Evolutionary conservation across 2,113 vertebrate species (phyloP).

Genomic region (Lethenteron reissneri): DNA sequence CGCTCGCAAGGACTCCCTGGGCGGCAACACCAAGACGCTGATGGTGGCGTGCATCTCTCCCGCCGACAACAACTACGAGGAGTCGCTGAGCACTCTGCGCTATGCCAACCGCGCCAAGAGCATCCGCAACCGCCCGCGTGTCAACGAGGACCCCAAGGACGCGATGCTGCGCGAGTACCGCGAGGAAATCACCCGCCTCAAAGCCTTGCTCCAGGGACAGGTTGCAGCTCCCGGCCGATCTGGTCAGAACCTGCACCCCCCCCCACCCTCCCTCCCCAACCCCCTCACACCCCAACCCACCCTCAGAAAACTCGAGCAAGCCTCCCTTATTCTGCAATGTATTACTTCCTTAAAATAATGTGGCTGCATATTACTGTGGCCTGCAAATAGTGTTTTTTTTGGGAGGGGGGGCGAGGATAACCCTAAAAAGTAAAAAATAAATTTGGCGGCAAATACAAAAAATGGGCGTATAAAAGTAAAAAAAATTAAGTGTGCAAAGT

Average conservation of each 20-base stretch:
- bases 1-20: constrained; percentile 35
- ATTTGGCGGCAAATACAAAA: too few species aligned
- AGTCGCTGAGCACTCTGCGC: constrained; percentile 49
- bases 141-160: constrained; percentile 70
- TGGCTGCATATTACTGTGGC: too few species aligned
- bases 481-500: too few species aligned
- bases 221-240: constrained; percentile 17
- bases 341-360: too few species aligned
- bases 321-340: too few species aligned
- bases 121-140: constrained; percentile 52
- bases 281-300: too few species aligned
- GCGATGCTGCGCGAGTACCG: constrained; percentile 56
- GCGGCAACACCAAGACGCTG: constrained; percentile 54
- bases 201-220: constrained; percentile 34
- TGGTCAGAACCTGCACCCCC: constrained; percentile 17
- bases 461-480: too few species aligned
- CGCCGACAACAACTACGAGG: constrained; percentile 50
- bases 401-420: too few species aligned
- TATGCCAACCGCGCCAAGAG: constrained; percentile 49
- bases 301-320: too few species aligned
- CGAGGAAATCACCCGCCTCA: constrained; percentile 52
- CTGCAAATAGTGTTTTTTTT: too few species aligned
- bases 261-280: too few species aligned
- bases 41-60: constrained; percentile 66
- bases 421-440: too few species aligned